Conservation (phyloP, 2,888 invertebrate species). For the Meliscaeva auricollis region DNA sequence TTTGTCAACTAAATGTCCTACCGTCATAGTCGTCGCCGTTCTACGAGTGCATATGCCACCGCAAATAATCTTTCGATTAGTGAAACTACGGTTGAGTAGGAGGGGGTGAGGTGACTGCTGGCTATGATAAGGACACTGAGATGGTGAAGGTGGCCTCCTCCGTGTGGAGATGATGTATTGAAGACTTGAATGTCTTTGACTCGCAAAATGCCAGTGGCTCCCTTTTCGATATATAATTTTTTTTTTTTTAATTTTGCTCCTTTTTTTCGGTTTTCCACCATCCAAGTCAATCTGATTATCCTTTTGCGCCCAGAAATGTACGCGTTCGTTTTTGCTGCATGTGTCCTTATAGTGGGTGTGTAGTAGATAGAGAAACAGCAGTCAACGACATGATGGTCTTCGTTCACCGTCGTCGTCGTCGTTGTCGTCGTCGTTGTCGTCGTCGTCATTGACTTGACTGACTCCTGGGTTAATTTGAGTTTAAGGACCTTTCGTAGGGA, state of each 20-base stretch:
- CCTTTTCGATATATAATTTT: conserved; percentile 13
- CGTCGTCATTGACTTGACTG: conserved; percentile 71
- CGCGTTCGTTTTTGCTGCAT: conserved; percentile 35
- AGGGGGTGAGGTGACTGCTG: not conserved
- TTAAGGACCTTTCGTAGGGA: conserved; percentile 67
- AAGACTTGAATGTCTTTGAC: conserved; percentile 70
- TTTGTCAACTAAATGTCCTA: conserved; percentile 41
- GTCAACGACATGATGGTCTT: conserved; percentile 59
- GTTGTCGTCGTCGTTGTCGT: conserved; percentile 44
- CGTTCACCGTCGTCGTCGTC: conserved; percentile 43
- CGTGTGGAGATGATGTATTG: conserved; percentile 63
- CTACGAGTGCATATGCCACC: conserved; percentile 73
- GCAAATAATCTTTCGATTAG: conserved; percentile 75
- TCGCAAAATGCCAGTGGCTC: conserved; percentile 67
- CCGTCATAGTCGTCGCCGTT: not conserved
- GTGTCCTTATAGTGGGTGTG: conserved; percentile 35
- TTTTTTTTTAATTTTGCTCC: conserved; percentile 13
- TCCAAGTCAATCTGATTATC: conserved; percentile 73
- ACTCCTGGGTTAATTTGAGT: conserved; percentile 72
- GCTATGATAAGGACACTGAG: not conserved
- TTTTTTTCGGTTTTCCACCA: conserved; percentile 63
- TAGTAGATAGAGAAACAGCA: conserved; percentile 29
- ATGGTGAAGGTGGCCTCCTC: conserved; percentile 12
- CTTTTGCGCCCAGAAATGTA: conserved; percentile 59
- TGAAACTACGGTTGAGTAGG: conserved; percentile 43